These are phyloP conservation scores for Eristalis intricaria DNA, from an alignment of 2,888 invertebrate genomes.

Conservation along the genomic window DNA sequence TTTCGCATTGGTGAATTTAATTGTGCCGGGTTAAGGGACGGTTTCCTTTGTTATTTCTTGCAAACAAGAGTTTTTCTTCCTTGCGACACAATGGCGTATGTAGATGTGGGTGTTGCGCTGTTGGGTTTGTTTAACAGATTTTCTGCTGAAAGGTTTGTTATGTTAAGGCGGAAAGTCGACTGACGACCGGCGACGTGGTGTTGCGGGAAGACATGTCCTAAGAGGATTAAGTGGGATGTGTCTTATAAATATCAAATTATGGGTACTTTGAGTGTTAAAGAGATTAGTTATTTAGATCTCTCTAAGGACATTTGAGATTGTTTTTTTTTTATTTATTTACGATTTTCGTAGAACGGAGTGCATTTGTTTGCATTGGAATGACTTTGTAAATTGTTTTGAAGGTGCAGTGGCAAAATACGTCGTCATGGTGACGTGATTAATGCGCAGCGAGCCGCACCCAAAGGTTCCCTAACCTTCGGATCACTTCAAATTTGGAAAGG, in stretches of 20 bases:
- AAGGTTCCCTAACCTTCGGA: no score
- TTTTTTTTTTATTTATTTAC: background rate
- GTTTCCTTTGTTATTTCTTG: background rate
- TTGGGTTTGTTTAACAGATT: constrained; percentile 4
- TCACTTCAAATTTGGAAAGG: no score
- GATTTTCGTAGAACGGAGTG: no score
- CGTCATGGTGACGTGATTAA: no score
- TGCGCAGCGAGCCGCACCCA: no score
- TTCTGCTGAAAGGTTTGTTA: constrained; percentile 30
- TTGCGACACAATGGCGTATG: background rate
- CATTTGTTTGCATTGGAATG: no score
- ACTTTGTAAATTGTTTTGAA: no score
- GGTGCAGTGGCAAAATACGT: no score
- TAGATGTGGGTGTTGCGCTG: background rate
- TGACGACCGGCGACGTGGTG: background rate
- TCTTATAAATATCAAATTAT: background rate
- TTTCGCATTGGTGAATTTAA: background rate
- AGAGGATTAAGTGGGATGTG: background rate
- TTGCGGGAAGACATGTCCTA: background rate
- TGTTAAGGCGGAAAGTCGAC: constrained; percentile 15
- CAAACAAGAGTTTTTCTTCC: background rate
- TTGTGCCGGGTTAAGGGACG: background rate
- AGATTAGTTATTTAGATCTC: background rate
- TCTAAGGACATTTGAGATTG: background rate
- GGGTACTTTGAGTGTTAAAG: background rate